Percentiles rank a stretch among this genome's conserved stretches.
Evolutionary conservation across 2,888 invertebrate species (phyloP).

Genomic region (Empis stercorea): DNA sequence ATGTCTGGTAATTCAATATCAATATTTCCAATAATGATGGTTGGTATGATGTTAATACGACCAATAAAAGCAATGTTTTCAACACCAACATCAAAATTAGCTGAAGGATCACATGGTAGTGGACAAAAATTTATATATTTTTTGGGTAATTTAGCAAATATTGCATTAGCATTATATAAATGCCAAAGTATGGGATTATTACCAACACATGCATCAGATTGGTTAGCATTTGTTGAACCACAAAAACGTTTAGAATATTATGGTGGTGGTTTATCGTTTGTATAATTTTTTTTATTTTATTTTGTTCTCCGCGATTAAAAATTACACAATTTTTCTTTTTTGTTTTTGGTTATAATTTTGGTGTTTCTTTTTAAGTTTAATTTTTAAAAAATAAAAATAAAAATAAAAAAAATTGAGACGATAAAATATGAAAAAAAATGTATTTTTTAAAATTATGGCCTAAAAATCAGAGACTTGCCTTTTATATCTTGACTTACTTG

Average conservation of each 20-base stretch:
- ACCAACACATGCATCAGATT: constrained; percentile 95
- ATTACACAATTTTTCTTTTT: too few species aligned
- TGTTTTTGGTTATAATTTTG: too few species aligned
- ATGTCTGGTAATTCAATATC: constrained; percentile 99
- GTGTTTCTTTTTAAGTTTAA: too few species aligned
- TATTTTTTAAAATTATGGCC: too few species aligned
- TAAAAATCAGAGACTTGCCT: too few species aligned
- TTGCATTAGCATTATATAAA: constrained; percentile 86
- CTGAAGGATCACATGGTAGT: constrained; percentile 80
- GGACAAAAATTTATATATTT: constrained; percentile 89
- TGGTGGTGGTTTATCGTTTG: constrained; percentile 63
- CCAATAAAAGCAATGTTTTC: constrained; percentile 92
- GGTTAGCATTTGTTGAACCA: constrained; percentile 94
- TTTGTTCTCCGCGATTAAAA: too few species aligned
- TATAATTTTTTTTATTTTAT: constrained; percentile 21
- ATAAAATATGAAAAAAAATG: too few species aligned
- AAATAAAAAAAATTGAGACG: too few species aligned
- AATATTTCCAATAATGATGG: constrained; percentile 99
- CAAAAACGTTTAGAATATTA: constrained; percentile 72
- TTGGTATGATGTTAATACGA: constrained; percentile 94
- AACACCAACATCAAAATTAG: constrained; percentile 85
- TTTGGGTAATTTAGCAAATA: constrained; percentile 84
- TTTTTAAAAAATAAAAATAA: too few species aligned
- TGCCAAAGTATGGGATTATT: constrained; percentile 96
- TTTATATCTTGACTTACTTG: too few species aligned